Base-by-base conservation (phyloP, 2,888 invertebrate species). In the Lochmaea crataegi region DNA sequence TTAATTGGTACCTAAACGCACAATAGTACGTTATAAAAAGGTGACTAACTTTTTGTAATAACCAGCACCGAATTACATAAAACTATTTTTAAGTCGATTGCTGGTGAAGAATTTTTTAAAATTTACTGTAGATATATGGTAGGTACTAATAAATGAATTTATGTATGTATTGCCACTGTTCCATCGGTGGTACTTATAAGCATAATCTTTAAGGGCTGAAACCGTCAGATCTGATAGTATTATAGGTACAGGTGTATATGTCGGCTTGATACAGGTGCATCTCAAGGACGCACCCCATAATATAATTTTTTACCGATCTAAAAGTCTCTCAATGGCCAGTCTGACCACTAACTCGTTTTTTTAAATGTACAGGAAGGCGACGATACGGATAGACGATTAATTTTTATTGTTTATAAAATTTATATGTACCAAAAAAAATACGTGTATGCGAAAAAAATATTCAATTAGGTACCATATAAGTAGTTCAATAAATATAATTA, bases 191-290 rank as follows among this genome's bases (percentile, higher is more conserved):
- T 58, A 26, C 60, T 60, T 63, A 63, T 63, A 63, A 22, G 76
- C 57, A 18, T 70, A 65, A 70, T 70, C 68, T 63, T 67, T 61
- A 67, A 68, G 76, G 76, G 71, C 61, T 66, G 68, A n/a, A 72
- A 71, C 74, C 68, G 66, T 73, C 77, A 58, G 64, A 66, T 75
- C 72, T 77, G 76, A 77, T 77, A 75, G 68, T 72, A 74, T 74
- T 69, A 66, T 65, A 72, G 73, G 76, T 85, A 84, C 83, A 84
- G 83, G 84, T 84, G 84, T 82, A 84, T 80, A 73, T 80, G 80
- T 79, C 80, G 81, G 82, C 80, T 77, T 76, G 82, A 64, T 84
- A 84, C 85, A 85, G 85, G 85, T 85, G 85, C 84, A 83, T 82
- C 75, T 81, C 84, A 84, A 84, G 84, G 84, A 78, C 82, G 74